Evolutionary conservation across 2,888 invertebrate species (phyloP), one percentile per base, ranked within the genome.

Genomic region (Andrena praecox): DNA sequence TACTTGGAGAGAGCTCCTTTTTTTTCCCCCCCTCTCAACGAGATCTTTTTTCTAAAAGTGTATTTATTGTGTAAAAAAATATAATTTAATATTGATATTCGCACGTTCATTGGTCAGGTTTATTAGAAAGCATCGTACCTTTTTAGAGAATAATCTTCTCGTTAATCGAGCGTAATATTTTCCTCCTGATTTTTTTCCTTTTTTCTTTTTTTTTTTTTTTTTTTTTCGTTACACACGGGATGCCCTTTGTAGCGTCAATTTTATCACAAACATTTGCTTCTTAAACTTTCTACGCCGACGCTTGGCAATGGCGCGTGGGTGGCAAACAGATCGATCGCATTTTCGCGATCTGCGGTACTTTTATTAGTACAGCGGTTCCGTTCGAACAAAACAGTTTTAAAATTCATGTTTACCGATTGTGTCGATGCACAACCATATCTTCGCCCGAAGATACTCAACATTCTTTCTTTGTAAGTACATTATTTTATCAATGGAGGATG

Each of bases 401-500:
- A 54, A 35, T 35, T 31, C 7, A 52, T 42, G 16, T 35, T 35
- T 2, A 56, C 66, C 1, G 24, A 66, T 33, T 62, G 16, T 48
- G 42, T 59, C 2, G 33, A 62, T 33, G 0, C 33, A 35, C 10
- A 66, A 20, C 8, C 33, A 20, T 52, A 20, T 54, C 20, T 66
- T 27, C 12, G 10, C 10, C 35, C 31, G 27, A 68, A 33, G 59
- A 12, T 48, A 50, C 7, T 60, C 54, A 67, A 52, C 33, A 12
- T 48, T 48, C 27, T 56, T 50, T 48, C 56, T 79, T 74, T 74
- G 42, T 54, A 70, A 60, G 24, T 75, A 42, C 24, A 63, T 74
- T 56, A 63, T 86, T 86, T 86, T 84, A 84, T 72, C 12, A 67
- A 67, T 27, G 48, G 20, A 62, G 35, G 67, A 77, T 76, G 70